phyloP scores from a whole-genome alignment of 2,797 vertebrate genomes.

The Enteromius argenteus region DNA sequence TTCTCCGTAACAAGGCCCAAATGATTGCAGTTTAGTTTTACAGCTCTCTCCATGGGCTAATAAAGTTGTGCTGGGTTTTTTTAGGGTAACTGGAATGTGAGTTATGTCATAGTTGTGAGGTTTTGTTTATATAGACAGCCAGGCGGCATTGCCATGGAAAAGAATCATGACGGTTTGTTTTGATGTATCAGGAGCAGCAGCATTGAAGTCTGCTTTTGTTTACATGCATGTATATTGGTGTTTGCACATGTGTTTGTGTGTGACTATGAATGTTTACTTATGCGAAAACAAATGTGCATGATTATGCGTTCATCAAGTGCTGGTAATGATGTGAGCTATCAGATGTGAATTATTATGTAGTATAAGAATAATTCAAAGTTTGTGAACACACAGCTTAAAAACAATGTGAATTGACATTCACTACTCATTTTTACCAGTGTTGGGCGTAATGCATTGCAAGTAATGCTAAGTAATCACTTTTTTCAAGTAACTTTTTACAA shows the following conservation, averaged over 20 bases:
- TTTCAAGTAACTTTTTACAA: neutral
- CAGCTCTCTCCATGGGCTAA: slow-evolving; percentile 63
- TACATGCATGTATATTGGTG: slow-evolving; percentile 1
- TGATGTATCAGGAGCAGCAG: slow-evolving; percentile 17
- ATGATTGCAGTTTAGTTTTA: slow-evolving; percentile 66
- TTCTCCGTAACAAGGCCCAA: slow-evolving; percentile 57
- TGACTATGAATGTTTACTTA: neutral
- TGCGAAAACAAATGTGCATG: neutral
- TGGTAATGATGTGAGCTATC: neutral
- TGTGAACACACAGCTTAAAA: neutral
- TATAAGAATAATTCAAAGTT: neutral
- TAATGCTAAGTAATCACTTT: neutral
- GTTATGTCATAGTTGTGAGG: slow-evolving; percentile 65
- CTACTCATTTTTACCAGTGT: neutral
- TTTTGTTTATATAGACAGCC: slow-evolving; percentile 35
- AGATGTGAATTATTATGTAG: neutral
- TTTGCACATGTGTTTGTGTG: neutral
- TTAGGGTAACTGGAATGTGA: slow-evolving; percentile 60
- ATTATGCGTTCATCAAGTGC: neutral
- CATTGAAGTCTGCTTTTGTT: neutral
- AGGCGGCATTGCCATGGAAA: slow-evolving; percentile 29
- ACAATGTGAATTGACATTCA: neutral
- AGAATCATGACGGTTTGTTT: slow-evolving; percentile 3
- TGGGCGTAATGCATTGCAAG: neutral
- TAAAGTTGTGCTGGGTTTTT: slow-evolving; percentile 55